Evolutionary conservation across 2,113 vertebrate species (phyloP), one percentile per base, ranked within the genome.

Genomic region (Ginglymostoma cirratum): DNA sequence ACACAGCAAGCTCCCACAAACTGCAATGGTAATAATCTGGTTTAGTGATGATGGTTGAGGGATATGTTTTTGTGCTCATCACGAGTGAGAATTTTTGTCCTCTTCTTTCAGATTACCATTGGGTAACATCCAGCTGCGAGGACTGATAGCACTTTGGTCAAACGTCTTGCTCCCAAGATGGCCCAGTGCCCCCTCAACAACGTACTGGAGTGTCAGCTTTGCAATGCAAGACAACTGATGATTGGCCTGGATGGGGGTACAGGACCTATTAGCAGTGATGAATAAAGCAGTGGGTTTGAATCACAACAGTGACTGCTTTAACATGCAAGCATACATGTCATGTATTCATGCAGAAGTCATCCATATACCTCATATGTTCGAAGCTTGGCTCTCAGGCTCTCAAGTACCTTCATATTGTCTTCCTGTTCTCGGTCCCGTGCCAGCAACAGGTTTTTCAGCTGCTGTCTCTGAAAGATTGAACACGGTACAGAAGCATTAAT

Each of bases 381-480:
- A 95, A 98, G 98, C 96, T 99, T 98, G 48, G 98, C 98, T 97
- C 98, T 99, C 96, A 99, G 98, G 38, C 98, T 98, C 95, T 99
- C 99, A 38, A 97, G 97, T 72, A 98, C 97, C 96, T 98, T 98
- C 94, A 98, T 96, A 19, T 98, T 98, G 96, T 99, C 99, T 17
- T 99, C 98, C 95, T 98, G 97, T 55, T 99, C 99, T 97, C 98
- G 99, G 96, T 98, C 98, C 96, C 98, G 98, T 86, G 97, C 96
- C 87, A 96, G 96, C 92, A 99, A 97, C 95, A 98, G 97, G 83
- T 97, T 97, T 97, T 98, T 99, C 96, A 99, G 55, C 52, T 99
- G 98, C 96, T 99, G 99, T 96, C 98, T 99, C 99, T 99, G 97
- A 96, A 97, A 96, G 89, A 93, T 93, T 38, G 19, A n/a, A 65